Evolutionary conservation across 2,797 vertebrate species (phyloP).

Genomic region (Mastacembelus armatus): DNA sequence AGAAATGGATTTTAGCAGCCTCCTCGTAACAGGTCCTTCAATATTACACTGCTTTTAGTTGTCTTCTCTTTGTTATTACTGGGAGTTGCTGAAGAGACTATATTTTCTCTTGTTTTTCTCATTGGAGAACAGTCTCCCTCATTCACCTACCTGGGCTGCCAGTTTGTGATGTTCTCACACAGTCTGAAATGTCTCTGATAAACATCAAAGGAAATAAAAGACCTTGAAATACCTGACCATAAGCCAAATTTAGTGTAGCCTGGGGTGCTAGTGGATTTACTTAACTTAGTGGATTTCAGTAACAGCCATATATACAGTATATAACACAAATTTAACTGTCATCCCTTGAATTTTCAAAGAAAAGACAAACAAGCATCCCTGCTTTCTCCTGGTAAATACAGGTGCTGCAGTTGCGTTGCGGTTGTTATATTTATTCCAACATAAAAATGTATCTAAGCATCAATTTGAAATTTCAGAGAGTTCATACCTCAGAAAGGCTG

Average conservation of each 20-base stretch:
- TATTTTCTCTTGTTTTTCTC: neutral
- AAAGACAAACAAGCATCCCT: neutral
- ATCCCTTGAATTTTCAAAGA: constrained; percentile 16
- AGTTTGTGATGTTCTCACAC: constrained; percentile 19
- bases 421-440: constrained; percentile 14
- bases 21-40: neutral
- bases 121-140: neutral
- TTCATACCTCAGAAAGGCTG: constrained; percentile 40
- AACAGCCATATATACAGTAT: no score
- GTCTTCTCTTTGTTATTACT: neutral
- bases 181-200: constrained; percentile 11
- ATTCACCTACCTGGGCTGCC: constrained; percentile 1
- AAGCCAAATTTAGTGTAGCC: constrained; percentile 29
- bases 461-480: constrained; percentile 27
- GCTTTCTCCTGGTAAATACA: neutral
- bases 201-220: constrained; percentile 37
- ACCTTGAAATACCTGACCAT: constrained; percentile 49
- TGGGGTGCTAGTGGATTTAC: constrained; percentile 30
- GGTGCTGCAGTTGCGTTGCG: no score
- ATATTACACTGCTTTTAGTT: neutral
- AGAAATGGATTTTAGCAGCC: neutral
- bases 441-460: constrained; percentile 16
- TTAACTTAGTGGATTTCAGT: no score
- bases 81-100: neutral
- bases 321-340: no score